Evolutionary conservation across 1,140 invertebrate species (phyloP), one percentile per base, ranked within the genome.

Genomic region (Microplitis demolitor): DNA sequence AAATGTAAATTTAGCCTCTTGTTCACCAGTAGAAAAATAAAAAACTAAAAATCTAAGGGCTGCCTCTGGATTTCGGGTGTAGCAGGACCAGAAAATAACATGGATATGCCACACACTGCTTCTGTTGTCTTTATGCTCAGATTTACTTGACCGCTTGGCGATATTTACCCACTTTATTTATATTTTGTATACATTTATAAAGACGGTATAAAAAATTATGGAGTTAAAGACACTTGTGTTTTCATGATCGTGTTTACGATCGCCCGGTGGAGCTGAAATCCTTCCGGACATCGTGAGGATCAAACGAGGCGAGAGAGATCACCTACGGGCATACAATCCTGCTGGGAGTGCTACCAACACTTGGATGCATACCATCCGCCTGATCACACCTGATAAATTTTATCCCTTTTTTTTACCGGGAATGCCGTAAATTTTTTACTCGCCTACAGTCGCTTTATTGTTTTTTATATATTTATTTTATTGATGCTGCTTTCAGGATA

Each of bases 191-290:
- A 24, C 24, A 24, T 24, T 24, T 24, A 24, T 24, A 24, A 24
- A 24, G 24, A 24, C 24, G 24, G 24, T 24, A 24, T 24, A 24
- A 24, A 24, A 24, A 24, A n/a, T n/a, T 24, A 24, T 2, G 24
- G 45, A 62, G 31, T 33, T 35, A 34, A 61, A 71, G 72, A 73
- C 56, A 68, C 69, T 45, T 75, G 63, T 73, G 51, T 68, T 66
- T 61, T 13, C 54, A 16, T 54, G 31, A 54, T n/a, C 13, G 51
- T 54, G 51, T 54, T 53, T 67, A 34, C 24, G 35, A 33, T 13
- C 31, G 11, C 35, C 53, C 66, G 14, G 5, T 60, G 34, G 37
- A 35, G 54, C 60, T 16, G 35, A 69, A 69, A 39, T 69, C 67
- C 67, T 69, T 69, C 67, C 67, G 67, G 54, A 34, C 67, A 24